These are phyloP conservation scores for Mystacides longicornis DNA, from an alignment of 2,888 invertebrate genomes.

Conservation along the genomic window DNA sequence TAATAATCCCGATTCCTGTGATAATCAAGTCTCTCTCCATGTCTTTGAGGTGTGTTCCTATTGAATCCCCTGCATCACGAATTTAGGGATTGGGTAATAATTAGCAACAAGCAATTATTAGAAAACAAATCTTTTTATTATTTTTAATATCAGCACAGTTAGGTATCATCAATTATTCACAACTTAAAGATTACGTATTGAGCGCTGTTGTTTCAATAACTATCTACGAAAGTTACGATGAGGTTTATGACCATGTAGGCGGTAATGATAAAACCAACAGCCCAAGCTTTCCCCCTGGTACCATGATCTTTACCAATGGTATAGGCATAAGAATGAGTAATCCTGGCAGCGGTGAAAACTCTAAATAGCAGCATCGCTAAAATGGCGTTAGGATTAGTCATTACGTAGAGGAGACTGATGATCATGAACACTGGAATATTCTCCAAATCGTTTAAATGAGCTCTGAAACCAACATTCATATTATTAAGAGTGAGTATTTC, in stretches of 20 bases:
- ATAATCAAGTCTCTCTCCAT: too few species aligned
- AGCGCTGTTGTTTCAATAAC: too few species aligned
- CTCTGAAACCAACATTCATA: slow-evolving; percentile 38
- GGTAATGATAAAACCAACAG: slow-evolving; percentile 38
- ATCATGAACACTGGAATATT: slow-evolving; percentile 57
- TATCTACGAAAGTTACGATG: neutral
- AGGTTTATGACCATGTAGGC: slow-evolving; percentile 40
- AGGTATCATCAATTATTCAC: too few species aligned
- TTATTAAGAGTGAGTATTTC: neutral
- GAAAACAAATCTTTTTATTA: too few species aligned
- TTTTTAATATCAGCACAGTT: too few species aligned
- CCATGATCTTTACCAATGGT: slow-evolving; percentile 53
- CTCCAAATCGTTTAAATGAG: slow-evolving; percentile 63
- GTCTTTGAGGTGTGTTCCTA: too few species aligned
- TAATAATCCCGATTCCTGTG: too few species aligned
- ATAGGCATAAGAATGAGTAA: slow-evolving; percentile 56
- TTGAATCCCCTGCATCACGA: too few species aligned
- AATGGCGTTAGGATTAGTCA: slow-evolving; percentile 45
- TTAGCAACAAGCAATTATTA: too few species aligned
- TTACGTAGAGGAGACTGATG: slow-evolving; percentile 48
- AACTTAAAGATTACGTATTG: too few species aligned
- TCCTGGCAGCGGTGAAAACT: slow-evolving; percentile 45
- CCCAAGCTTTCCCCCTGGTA: slow-evolving; percentile 41
- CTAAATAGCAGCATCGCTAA: slow-evolving; percentile 49
- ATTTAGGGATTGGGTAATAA: too few species aligned